These are phyloP conservation scores for Forpus xanthops DNA, from an alignment of 2,797 vertebrate species.

Conservation along the genomic window DNA sequence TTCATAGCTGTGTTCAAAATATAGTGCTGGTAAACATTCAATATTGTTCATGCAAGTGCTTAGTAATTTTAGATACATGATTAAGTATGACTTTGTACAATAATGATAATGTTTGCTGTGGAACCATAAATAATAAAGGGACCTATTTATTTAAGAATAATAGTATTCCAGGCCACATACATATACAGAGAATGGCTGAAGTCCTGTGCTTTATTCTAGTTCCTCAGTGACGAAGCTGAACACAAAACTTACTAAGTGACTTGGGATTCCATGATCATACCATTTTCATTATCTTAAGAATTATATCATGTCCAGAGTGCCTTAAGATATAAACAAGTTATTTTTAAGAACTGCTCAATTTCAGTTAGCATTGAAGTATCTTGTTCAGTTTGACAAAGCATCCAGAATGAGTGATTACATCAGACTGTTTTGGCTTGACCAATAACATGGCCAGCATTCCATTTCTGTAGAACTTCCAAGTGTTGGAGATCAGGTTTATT, in stretches of 20 bases:
- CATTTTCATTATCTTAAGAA: background rate
- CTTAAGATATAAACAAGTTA: background rate
- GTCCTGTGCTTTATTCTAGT: background rate
- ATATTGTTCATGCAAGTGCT: background rate
- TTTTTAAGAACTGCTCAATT: background rate
- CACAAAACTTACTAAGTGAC: background rate
- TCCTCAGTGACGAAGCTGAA: background rate
- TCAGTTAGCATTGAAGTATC: background rate
- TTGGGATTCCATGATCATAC: background rate
- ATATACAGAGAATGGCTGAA: background rate
- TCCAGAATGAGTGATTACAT: background rate
- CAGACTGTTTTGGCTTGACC: background rate
- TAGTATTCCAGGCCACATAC: background rate
- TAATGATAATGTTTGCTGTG: background rate
- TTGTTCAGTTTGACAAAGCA: background rate
- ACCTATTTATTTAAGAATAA: background rate
- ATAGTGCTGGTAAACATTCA: background rate
- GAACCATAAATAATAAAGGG: background rate
- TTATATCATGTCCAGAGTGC: background rate
- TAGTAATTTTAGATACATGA: background rate
- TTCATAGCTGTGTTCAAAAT: background rate
- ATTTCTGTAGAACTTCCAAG: background rate
- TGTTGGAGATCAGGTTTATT: background rate
- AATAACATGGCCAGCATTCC: background rate
- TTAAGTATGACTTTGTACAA: background rate